Conservation (phyloP, 2,888 invertebrate species). For the Pandemis heparana region DNA sequence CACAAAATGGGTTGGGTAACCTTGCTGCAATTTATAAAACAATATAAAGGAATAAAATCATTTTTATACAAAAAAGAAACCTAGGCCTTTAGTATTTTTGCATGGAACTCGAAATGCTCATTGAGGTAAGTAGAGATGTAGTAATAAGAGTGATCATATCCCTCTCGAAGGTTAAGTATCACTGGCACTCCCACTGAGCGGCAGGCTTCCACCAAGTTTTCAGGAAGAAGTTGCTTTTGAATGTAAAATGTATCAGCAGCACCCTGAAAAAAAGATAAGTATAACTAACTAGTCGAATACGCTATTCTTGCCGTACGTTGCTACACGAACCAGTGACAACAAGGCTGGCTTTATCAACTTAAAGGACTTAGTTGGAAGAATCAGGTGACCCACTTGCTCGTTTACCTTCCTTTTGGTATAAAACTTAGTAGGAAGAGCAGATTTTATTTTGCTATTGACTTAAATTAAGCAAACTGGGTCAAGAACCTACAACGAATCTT, state of each 20-base stretch:
- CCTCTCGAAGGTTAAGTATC: conserved; percentile 90
- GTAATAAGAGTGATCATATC: conserved; percentile 98
- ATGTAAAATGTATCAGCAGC: conserved; percentile 92
- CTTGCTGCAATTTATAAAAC: background rate
- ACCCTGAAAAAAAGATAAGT: conserved; percentile 85
- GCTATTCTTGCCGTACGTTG: background rate
- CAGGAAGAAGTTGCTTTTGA: conserved; percentile 92
- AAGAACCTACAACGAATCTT: no score
- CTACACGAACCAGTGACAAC: background rate
- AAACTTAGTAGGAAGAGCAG: no score
- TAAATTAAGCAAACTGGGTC: no score
- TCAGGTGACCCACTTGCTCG: no score
- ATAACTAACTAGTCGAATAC: background rate
- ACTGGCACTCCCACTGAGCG: conserved; percentile 89
- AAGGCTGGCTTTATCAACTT: no score
- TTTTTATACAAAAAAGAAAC: background rate
- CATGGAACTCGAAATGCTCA: conserved; percentile 97
- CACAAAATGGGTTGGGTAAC: background rate
- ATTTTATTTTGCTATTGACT: background rate
- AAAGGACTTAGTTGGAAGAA: no score
- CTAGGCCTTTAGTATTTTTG: conserved; percentile 88
- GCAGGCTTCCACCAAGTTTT: conserved; percentile 92
- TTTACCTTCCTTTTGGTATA: background rate
- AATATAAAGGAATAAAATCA: background rate
- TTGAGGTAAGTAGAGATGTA: conserved; percentile 96